Percentiles rank a stretch among this genome's conserved stretches.
Conservation (phyloP, 2,113 vertebrate species). For the Cettia cetti region DNA sequence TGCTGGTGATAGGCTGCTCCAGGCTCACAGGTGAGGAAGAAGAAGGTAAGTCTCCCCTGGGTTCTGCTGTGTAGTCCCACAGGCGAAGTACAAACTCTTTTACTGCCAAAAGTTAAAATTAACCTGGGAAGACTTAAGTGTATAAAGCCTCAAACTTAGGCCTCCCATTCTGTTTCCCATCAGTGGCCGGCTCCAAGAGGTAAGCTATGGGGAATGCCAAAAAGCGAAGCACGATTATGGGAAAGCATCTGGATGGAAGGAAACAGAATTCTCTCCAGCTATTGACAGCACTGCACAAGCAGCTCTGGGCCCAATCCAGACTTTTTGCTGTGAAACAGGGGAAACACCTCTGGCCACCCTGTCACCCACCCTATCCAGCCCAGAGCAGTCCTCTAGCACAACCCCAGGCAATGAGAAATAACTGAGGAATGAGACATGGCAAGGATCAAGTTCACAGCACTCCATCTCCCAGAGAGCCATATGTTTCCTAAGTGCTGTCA, state of each 20-base stretch:
- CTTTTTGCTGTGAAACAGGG: neutral
- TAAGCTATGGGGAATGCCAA: neutral
- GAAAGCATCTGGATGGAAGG: constrained; percentile 19
- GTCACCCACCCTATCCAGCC: neutral
- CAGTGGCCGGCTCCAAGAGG: neutral
- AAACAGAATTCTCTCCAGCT: neutral
- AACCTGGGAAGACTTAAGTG: neutral
- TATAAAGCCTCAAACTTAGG: neutral
- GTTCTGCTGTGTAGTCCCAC: neutral
- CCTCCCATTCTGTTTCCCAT: neutral
- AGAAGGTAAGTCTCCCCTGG: neutral
- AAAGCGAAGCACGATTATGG: neutral
- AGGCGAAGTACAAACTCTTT: neutral
- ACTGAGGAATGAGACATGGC: neutral
- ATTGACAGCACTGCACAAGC: neutral
- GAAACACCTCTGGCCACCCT: neutral
- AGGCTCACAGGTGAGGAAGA: neutral
- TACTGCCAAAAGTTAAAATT: neutral
- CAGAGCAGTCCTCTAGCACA: neutral
- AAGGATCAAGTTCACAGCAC: neutral
- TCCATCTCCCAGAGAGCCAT: neutral
- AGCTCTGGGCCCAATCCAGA: neutral
- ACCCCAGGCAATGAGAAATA: neutral
- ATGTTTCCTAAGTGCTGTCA: constrained; percentile 34
- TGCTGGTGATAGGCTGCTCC: neutral